A percentile compares a stretch with the other conserved stretches of the same genome.
These are phyloP conservation scores for Dolomedes plantarius DNA, from an alignment of 2,888 invertebrate species.

Conservation along the genomic window DNA sequence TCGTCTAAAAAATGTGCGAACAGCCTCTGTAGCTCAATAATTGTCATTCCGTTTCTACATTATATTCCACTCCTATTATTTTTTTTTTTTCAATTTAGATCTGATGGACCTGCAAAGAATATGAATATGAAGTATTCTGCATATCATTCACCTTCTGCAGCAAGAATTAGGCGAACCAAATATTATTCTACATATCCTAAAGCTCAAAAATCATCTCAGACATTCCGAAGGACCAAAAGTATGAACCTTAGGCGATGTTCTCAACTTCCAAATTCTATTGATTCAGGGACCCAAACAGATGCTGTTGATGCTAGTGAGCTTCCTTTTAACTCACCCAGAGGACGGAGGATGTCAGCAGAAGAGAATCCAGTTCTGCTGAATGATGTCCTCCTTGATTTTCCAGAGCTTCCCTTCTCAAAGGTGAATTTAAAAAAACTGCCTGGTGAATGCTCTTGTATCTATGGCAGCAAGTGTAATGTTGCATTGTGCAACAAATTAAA, in stretches of 20 bases:
- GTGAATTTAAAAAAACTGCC: background rate
- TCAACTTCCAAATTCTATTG: background rate
- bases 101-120: constrained; percentile 9
- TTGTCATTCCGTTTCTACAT: no score
- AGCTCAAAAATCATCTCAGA: background rate
- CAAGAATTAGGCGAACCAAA: constrained; percentile 75
- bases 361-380: background rate
- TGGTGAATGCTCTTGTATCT: background rate
- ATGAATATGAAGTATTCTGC: constrained; percentile 28
- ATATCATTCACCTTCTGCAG: constrained; percentile 73
- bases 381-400: no score
- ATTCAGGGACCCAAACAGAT: background rate
- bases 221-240: background rate
- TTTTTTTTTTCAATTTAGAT: constrained; percentile 21
- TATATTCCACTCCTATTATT: no score
- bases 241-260: background rate
- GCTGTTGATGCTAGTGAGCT: background rate
- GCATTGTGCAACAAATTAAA: background rate
- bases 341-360: background rate
- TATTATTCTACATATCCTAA: constrained; percentile 56
- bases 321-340: background rate
- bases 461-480: background rate
- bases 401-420: background rate
- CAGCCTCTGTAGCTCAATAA: no score
- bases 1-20: no score